These are phyloP conservation scores for Melanophora roralis DNA, from an alignment of 2,888 invertebrate genomes.

Conservation along the genomic window DNA sequence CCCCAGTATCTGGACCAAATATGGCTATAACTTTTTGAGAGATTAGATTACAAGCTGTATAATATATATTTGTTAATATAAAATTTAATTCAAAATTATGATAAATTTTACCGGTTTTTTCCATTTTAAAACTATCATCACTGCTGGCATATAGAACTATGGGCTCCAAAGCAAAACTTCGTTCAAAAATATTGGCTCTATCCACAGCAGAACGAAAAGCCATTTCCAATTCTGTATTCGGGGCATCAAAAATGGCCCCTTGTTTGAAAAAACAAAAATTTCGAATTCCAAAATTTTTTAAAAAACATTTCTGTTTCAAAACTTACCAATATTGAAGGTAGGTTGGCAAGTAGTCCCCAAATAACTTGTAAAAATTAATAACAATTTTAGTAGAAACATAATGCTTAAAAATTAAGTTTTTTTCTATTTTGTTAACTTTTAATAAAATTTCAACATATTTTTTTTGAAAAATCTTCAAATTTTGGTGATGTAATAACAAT, in stretches of 20 bases:
- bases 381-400: conserved; percentile 8
- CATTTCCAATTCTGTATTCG: conserved; percentile 79
- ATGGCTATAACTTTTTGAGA: conserved; percentile 84
- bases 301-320: neutral
- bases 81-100: neutral
- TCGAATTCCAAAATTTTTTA: neutral
- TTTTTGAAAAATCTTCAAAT: neutral
- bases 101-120: conserved; percentile 71
- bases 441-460: conserved; percentile 13
- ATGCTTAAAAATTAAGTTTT: neutral
- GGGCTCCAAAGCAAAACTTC: conserved; percentile 72
- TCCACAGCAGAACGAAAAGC: conserved; percentile 80
- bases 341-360: conserved; percentile 4
- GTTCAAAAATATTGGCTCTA: conserved; percentile 77
- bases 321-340: conserved; percentile 63
- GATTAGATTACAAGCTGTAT: conserved; percentile 82
- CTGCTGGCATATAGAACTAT: conserved; percentile 71
- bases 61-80: no score
- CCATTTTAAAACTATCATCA: conserved; percentile 75
- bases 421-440: conserved; percentile 1
- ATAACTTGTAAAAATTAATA: neutral
- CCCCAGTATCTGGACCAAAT: conserved; percentile 81
- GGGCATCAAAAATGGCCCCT: conserved; percentile 79
- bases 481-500: conserved; percentile 55
- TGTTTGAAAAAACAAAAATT: neutral